Evolutionary conservation across 2,888 invertebrate species (phyloP).

Genomic region (Acronicta psi): DNA sequence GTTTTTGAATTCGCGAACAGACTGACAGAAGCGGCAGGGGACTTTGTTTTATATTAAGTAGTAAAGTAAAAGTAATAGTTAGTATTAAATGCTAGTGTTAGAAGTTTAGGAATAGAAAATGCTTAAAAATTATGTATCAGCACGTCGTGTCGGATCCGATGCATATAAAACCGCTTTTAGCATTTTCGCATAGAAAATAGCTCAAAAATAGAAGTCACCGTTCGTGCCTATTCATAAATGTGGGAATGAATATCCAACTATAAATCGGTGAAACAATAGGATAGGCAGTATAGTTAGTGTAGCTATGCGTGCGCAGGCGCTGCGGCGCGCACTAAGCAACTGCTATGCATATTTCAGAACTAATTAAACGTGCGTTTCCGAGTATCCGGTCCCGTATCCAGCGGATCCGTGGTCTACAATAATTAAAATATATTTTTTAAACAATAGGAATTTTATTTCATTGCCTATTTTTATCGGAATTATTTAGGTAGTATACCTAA

Average conservation of each 20-base stretch:
- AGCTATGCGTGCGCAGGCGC: constrained; percentile 50
- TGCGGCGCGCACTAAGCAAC: constrained; percentile 40
- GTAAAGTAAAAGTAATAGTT: too few species aligned
- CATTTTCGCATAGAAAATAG: constrained; percentile 27
- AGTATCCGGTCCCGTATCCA: too few species aligned
- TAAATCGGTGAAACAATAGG: constrained; percentile 48
- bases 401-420: too few species aligned
- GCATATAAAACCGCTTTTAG: constrained; percentile 5
- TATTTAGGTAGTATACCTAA: too few species aligned
- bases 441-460: too few species aligned
- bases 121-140: background rate
- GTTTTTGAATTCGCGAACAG: too few species aligned
- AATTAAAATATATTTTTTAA: too few species aligned
- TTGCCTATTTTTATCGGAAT: too few species aligned
- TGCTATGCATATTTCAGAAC: constrained; percentile 17
- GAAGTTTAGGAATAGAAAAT: background rate
- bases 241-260: constrained; percentile 40
- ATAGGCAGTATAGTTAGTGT: constrained; percentile 31
- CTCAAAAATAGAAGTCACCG: constrained; percentile 25
- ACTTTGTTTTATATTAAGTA: too few species aligned
- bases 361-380: background rate
- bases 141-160: constrained; percentile 2
- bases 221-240: constrained; percentile 45
- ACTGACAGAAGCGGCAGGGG: too few species aligned
- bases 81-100: background rate